Percentiles rank a stretch among this genome's conserved stretches.
Evolutionary conservation across 2,888 invertebrate species (phyloP).

Genomic region (Tridacna gigas): DNA sequence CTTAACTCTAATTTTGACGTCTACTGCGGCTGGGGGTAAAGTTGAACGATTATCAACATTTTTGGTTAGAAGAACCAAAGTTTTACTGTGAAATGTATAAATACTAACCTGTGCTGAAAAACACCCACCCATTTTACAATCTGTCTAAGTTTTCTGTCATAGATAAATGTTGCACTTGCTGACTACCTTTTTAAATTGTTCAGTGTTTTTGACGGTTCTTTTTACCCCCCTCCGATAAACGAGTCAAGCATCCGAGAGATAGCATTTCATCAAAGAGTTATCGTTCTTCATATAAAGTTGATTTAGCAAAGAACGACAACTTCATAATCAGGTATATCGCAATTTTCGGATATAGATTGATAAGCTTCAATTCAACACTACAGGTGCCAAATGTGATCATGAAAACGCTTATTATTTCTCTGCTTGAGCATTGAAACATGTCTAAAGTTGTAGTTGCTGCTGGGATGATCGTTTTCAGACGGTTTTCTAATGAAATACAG

Average conservation of each 20-base stretch:
- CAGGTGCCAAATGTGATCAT: conserved; percentile 10
- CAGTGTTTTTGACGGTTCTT: conserved; percentile 32
- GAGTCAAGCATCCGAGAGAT: neutral
- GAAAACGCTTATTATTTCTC: conserved; percentile 13
- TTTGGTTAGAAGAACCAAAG: too few relatives aligned
- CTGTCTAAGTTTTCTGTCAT: neutral
- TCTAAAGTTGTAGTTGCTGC: conserved; percentile 88
- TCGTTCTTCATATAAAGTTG: too few relatives aligned
- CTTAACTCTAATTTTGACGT: too few relatives aligned
- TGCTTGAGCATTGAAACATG: neutral
- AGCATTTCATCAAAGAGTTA: neutral
- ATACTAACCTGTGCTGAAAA: conserved; percentile 31
- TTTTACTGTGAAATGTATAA: neutral
- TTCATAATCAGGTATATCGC: neutral
- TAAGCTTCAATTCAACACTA: neutral
- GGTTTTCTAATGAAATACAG: conserved; percentile 88
- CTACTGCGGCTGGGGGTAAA: too few relatives aligned
- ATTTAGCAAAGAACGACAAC: too few relatives aligned
- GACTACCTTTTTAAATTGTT: neutral
- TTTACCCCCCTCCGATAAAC: conserved; percentile 41
- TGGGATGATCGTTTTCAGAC: conserved; percentile 93
- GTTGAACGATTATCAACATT: too few relatives aligned
- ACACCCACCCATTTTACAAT: conserved; percentile 33
- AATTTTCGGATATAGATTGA: neutral
- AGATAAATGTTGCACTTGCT: neutral